Percentiles rank a stretch among this genome's conserved stretches.
Evolutionary conservation across 2,113 vertebrate species (phyloP).

Genomic region (Scalopus aquaticus): DNA sequence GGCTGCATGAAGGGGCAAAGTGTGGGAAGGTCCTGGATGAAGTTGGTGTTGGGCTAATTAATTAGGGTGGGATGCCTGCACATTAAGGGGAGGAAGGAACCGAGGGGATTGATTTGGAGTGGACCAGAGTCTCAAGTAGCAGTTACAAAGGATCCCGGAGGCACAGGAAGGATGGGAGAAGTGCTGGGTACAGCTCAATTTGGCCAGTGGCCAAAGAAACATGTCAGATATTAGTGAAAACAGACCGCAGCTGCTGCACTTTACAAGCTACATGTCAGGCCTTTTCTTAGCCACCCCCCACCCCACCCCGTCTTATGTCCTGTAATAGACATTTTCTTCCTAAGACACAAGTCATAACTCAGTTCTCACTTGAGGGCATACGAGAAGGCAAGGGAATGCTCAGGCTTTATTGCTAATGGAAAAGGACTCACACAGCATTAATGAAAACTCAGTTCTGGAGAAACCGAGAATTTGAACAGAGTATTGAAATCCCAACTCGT

Average conservation of each 20-base stretch:
- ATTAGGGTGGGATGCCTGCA: slow-evolving; percentile 81
- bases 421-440: slow-evolving; percentile 20
- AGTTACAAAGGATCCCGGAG: slow-evolving; percentile 76
- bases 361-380: slow-evolving; percentile 71
- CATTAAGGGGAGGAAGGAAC: slow-evolving; percentile 75
- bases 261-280: slow-evolving; percentile 63
- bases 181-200: slow-evolving; percentile 79
- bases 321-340: slow-evolving; percentile 68
- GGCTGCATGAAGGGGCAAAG: slow-evolving; percentile 80
- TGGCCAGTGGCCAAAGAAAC: slow-evolving; percentile 83
- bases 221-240: slow-evolving; percentile 90
- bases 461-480: slow-evolving; percentile 23
- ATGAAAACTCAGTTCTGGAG: neutral
- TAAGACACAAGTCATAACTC: slow-evolving; percentile 67
- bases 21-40: slow-evolving; percentile 86
- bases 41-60: slow-evolving; percentile 86
- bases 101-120: slow-evolving; percentile 69
- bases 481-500: neutral
- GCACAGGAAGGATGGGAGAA: slow-evolving; percentile 78
- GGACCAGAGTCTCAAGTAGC: slow-evolving; percentile 72
- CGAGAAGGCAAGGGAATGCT: slow-evolving; percentile 26
- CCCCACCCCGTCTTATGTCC: neutral
- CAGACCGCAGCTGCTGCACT: slow-evolving; percentile 86
- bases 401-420: slow-evolving; percentile 45
- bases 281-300: slow-evolving; percentile 46